Conservation (phyloP, 2,888 invertebrate species). For the Neocrepidodera transversa region DNA sequence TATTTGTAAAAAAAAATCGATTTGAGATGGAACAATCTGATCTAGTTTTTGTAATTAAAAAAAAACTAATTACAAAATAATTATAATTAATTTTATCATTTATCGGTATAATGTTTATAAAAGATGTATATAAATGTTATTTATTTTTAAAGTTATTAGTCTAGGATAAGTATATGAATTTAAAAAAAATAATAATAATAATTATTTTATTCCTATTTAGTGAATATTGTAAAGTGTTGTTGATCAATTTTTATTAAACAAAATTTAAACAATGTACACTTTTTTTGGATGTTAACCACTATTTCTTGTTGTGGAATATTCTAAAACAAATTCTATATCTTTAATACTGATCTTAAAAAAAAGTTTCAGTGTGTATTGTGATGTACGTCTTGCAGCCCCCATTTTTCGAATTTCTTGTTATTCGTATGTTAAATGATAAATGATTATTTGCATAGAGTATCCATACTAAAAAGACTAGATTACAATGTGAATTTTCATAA, state of each 20-base stretch:
- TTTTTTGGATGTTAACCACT: conserved; percentile 6
- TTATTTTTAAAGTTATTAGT: conserved; percentile 46
- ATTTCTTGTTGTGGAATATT: conserved; percentile 14
- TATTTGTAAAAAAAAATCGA: conserved; percentile 18
- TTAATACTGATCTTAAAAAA: neutral
- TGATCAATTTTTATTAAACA: conserved; percentile 29
- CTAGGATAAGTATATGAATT: conserved; percentile 35
- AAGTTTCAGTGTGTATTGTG: conserved; percentile 9
- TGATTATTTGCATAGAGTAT: conserved; percentile 11
- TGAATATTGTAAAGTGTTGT: conserved; percentile 34
- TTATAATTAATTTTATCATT: conserved; percentile 40
- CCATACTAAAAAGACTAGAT: too few relatives aligned
- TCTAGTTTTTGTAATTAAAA: conserved; percentile 29
- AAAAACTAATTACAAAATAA: conserved; percentile 26
- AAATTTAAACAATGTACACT: conserved; percentile 15
- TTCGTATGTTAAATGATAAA: conserved; percentile 3
- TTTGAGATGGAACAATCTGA: conserved; percentile 25
- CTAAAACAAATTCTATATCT: conserved; percentile 13
- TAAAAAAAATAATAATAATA: too few relatives aligned
- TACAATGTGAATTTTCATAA: too few relatives aligned
- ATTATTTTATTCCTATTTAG: conserved; percentile 36
- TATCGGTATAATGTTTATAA: conserved; percentile 45
- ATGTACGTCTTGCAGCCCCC: conserved; percentile 4
- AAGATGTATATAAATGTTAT: conserved; percentile 48
- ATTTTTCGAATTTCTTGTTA: neutral